phyloP scores from a whole-genome alignment of 2,113 vertebrate species.

The Saimiri boliviensis region DNA sequence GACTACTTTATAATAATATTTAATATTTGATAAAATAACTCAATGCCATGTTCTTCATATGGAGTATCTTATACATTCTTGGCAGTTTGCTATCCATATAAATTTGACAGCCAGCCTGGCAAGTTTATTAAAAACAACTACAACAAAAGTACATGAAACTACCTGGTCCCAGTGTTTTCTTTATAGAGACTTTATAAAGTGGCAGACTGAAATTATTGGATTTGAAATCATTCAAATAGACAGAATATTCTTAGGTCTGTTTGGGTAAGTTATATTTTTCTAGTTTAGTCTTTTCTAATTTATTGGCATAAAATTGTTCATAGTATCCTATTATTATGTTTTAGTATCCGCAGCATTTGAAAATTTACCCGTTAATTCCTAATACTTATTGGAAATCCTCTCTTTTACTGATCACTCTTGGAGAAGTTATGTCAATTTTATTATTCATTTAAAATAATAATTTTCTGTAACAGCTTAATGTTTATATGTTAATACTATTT shows the following conservation, averaged over 20 bases:
- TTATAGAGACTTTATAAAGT: not conserved
- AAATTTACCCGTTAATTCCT: not conserved
- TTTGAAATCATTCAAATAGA: slow-evolving; percentile 19
- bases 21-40: slow-evolving; percentile 16
- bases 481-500: not conserved
- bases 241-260: not conserved
- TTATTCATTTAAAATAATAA: not conserved
- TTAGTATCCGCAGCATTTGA: not conserved
- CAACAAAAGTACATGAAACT: not conserved
- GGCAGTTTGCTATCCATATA: not conserved
- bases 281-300: not conserved
- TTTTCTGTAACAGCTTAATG: not conserved
- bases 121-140: slow-evolving; percentile 1
- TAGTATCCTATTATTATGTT: not conserved
- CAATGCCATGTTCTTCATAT: not conserved
- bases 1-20: not conserved
- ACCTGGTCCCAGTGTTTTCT: not conserved
- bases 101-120: not conserved
- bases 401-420: not conserved
- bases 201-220: not conserved
- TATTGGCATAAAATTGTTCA: not conserved
- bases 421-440: not conserved
- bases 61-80: not conserved
- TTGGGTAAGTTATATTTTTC: not conserved
- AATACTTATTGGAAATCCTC: not conserved